Evolutionary conservation across 2,888 invertebrate species (phyloP), one percentile per base, ranked within the genome.

Genomic region (Sphinx pinastri): DNA sequence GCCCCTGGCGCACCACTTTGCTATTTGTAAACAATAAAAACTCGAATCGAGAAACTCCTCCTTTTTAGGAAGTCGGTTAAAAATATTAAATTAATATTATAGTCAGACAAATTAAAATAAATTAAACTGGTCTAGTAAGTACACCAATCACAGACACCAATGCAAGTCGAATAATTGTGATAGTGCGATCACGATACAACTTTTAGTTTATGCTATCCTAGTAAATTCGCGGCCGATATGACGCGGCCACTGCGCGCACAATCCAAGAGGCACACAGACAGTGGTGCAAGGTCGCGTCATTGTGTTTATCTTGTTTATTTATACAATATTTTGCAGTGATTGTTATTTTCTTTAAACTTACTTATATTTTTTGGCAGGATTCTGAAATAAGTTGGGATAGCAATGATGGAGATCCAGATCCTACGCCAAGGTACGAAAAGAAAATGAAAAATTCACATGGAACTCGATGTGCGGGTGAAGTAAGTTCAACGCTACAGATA

Each of bases 391-490:
- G 98, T 88, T 97, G 96, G 94, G 98, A 98, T 84, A 96, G 97
- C 77, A 98, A 98, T 83, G 96, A 96, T 74, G 95, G 96, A 66
- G 97, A 97, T 83, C 81, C 94, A 6, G 97, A 98, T 86, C 98
- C 98, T 0, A 93, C 95, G 73, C 98, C 98, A 0, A 92, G 95
- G 67, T 95, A 96, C 74, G 95, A 95, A 71, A 83, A 88, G 11
- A 86, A 92, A 60, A 95, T 94, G 86, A 91, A 91, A 68, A 97
- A 97, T 88, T 97, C 97, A 16, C 99, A 99, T 85, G 99, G 99
- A 0, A 99, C 99, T 16, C 95, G 98, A 78, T 98, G 98, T 87
- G 98, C 98, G 16, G 98, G 98, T 12, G 98, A 98, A 91, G 96
- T 94, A 85, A 79, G 81, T 51, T 51, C 16, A 13, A 12, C 0